Evolutionary conservation across 1,140 invertebrate species (phyloP).

Genomic region (Eubasilissa regina): DNA sequence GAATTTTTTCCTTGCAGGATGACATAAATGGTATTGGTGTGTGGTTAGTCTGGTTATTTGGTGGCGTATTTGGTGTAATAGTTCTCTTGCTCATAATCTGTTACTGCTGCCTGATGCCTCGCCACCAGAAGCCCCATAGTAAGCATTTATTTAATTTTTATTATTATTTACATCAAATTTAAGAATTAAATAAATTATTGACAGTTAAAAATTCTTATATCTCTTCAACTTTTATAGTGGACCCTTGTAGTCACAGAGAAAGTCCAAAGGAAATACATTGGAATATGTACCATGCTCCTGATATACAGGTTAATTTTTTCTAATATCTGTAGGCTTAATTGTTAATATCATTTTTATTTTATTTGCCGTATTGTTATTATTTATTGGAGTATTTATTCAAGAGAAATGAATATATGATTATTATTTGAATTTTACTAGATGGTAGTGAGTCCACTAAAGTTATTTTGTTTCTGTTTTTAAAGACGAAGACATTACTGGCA

Average conservation of each 20-base stretch:
- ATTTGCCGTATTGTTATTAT: too few species aligned
- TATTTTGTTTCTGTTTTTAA: too few species aligned
- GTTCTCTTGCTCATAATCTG: slow-evolving; percentile 68
- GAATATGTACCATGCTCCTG: slow-evolving; percentile 58
- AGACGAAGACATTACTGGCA: too few species aligned
- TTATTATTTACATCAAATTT: too few species aligned
- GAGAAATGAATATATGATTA: too few species aligned
- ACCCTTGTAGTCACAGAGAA: slow-evolving; percentile 53
- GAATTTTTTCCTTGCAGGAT: slow-evolving; percentile 65
- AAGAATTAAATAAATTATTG: too few species aligned
- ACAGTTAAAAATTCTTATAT: slow-evolving; percentile 15
- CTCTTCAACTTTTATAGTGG: slow-evolving; percentile 51
- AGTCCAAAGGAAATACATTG: slow-evolving; percentile 56
- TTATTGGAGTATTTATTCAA: too few species aligned
- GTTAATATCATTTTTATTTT: too few species aligned
- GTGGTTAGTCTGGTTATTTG: slow-evolving; percentile 72
- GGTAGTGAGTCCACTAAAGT: too few species aligned
- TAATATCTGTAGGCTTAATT: too few species aligned
- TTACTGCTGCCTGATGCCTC: slow-evolving; percentile 73
- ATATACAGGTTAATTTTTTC: slow-evolving; percentile 43
- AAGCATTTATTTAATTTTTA: slow-evolving; percentile 13
- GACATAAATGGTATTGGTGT: slow-evolving; percentile 61
- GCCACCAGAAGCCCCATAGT: slow-evolving; percentile 68
- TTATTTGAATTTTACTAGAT: too few species aligned
- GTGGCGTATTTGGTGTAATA: slow-evolving; percentile 70